A percentile compares a stretch with the other conserved stretches of the same genome.
phyloP scores from a whole-genome alignment of 2,113 vertebrate species.

The Neolamprologus tretocephalus region DNA sequence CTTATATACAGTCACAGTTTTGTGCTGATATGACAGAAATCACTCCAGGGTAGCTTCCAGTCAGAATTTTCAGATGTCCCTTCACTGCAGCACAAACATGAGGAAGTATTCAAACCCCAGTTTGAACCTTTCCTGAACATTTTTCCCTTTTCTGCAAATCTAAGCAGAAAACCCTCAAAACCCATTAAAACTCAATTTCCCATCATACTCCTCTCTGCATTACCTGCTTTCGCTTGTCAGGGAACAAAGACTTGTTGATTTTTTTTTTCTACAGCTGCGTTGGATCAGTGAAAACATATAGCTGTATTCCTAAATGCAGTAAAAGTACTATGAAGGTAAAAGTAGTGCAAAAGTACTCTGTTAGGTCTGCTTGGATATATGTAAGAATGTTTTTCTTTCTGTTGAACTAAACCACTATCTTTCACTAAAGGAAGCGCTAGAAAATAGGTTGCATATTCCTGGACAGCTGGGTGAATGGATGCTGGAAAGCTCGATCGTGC shows the following conservation, averaged over 20 bases:
- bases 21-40: conserved; percentile 51
- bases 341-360: neutral
- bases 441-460: neutral
- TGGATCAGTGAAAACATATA: neutral
- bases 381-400: neutral
- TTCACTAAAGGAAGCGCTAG: neutral
- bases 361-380: neutral
- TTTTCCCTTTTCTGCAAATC: conserved; percentile 10
- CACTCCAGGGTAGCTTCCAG: neutral
- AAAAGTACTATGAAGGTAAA: neutral
- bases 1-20: neutral
- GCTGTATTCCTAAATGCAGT: neutral
- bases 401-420: neutral
- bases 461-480: neutral
- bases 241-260: neutral
- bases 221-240: neutral
- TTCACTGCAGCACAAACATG: conserved; percentile 1
- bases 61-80: conserved; percentile 20
- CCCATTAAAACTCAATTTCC: conserved; percentile 23
- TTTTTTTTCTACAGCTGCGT: neutral
- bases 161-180: conserved; percentile 9
- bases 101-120: conserved; percentile 23
- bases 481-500: neutral
- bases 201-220: neutral
- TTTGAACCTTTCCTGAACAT: neutral